A percentile compares a stretch with the other conserved stretches of the same genome.
Conservation (phyloP, 2,797 vertebrate genomes). For the Chrosomus eos region DNA sequence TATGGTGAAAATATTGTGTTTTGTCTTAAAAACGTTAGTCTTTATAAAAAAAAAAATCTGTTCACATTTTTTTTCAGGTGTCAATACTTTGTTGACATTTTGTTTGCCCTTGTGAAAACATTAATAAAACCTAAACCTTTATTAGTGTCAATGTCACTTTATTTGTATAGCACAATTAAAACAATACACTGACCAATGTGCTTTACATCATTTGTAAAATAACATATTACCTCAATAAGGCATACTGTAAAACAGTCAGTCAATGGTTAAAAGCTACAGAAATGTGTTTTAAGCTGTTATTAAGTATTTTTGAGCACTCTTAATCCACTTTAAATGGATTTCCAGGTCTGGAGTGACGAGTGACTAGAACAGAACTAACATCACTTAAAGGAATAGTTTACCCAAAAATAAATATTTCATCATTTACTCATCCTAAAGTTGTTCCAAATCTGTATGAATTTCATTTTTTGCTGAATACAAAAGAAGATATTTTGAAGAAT, state of each 20-base stretch:
- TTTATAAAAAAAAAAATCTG: not conserved
- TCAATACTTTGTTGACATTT: slow-evolving; percentile 14
- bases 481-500: no score
- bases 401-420: no score
- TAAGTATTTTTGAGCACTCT: not conserved
- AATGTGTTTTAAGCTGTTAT: not conserved
- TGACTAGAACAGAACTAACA: not conserved
- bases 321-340: slow-evolving; percentile 8
- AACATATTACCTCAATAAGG: not conserved
- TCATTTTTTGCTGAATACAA: no score
- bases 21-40: not conserved
- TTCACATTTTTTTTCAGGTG: slow-evolving; percentile 1
- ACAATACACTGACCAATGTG: not conserved
- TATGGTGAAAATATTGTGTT: not conserved
- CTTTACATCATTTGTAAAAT: not conserved
- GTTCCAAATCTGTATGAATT: no score
- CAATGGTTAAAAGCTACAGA: not conserved
- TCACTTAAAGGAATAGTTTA: not conserved
- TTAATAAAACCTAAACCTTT: not conserved
- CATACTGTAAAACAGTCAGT: not conserved
- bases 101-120: slow-evolving; percentile 9
- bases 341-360: not conserved
- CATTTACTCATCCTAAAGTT: no score
- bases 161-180: not conserved
- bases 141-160: not conserved